phyloP scores from a whole-genome alignment of 1,140 invertebrate genomes.

The Drosophila guanche region DNA sequence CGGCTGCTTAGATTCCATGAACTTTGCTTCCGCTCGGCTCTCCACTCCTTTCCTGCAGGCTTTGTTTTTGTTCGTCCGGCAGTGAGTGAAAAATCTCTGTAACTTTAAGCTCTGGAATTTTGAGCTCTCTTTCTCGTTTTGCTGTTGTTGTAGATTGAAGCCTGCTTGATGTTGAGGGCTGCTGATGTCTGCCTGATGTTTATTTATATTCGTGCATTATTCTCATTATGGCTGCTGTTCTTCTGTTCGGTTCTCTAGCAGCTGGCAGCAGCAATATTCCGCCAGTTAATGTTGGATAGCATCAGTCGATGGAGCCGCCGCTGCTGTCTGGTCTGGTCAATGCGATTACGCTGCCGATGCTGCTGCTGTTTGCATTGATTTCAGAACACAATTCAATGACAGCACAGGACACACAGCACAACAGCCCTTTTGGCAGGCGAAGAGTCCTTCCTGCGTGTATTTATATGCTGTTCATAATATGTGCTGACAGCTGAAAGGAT shows the following conservation, averaged over 20 bases:
- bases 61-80: background rate
- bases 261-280: slow-evolving; percentile 60
- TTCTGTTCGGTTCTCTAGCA: slow-evolving; percentile 17
- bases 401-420: slow-evolving; percentile 54
- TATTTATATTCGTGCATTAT: slow-evolving; percentile 61
- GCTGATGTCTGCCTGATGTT: slow-evolving; percentile 41
- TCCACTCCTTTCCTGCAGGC: no score
- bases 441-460: slow-evolving; percentile 23
- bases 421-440: slow-evolving; percentile 3
- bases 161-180: slow-evolving; percentile 39
- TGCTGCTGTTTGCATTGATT: slow-evolving; percentile 72
- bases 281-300: slow-evolving; percentile 43
- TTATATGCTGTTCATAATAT: slow-evolving; percentile 70
- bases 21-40: background rate
- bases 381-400: slow-evolving; percentile 61
- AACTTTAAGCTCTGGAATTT: slow-evolving; percentile 16
- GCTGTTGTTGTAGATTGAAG: slow-evolving; percentile 44
- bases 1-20: slow-evolving; percentile 58
- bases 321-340: slow-evolving; percentile 51
- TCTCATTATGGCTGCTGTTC: slow-evolving; percentile 35
- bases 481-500: slow-evolving; percentile 39
- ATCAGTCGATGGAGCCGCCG: no score
- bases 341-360: slow-evolving; percentile 53
- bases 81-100: slow-evolving; percentile 3
- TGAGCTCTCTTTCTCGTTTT: background rate